Conservation (phyloP, 2,113 vertebrate species). For the Lophotis ruficrista region DNA sequence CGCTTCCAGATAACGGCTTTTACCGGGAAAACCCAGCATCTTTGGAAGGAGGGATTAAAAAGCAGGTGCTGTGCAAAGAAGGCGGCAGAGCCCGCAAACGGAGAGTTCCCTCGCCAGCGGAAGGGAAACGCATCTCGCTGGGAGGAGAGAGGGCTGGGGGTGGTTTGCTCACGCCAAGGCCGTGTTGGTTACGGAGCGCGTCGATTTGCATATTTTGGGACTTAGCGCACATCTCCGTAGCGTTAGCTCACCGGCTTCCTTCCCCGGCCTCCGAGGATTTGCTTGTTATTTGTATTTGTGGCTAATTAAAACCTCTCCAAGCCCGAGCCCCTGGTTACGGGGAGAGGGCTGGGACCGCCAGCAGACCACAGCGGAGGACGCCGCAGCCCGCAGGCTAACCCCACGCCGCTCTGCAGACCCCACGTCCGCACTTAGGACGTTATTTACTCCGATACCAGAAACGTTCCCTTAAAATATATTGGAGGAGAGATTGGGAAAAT, state of each 20-base stretch:
- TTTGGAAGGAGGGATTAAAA: background rate
- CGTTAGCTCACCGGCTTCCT: background rate
- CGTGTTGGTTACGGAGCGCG: background rate
- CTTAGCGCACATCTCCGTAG: background rate
- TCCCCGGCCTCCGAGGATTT: background rate
- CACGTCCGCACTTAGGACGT: constrained; percentile 8
- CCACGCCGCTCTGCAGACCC: constrained; percentile 23
- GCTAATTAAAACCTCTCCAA: background rate
- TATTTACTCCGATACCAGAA: constrained; percentile 26
- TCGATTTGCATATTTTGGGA: background rate
- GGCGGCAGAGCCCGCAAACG: background rate
- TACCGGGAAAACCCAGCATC: fast-evolving
- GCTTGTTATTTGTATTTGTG: background rate
- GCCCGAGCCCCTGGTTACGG: background rate
- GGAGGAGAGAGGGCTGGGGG: background rate
- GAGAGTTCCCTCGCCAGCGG: background rate
- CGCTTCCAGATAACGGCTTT: background rate
- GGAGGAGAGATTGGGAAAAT: constrained; percentile 46
- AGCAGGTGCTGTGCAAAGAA: background rate
- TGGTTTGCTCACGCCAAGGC: background rate
- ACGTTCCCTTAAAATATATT: constrained; percentile 20
- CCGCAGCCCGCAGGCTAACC: background rate
- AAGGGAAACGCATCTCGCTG: fast-evolving
- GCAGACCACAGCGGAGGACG: background rate
- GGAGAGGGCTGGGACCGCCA: background rate